Percentiles rank a stretch among this genome's conserved stretches.
Conservation (phyloP, 2,113 vertebrate genomes). For the Gavialis gangeticus region DNA sequence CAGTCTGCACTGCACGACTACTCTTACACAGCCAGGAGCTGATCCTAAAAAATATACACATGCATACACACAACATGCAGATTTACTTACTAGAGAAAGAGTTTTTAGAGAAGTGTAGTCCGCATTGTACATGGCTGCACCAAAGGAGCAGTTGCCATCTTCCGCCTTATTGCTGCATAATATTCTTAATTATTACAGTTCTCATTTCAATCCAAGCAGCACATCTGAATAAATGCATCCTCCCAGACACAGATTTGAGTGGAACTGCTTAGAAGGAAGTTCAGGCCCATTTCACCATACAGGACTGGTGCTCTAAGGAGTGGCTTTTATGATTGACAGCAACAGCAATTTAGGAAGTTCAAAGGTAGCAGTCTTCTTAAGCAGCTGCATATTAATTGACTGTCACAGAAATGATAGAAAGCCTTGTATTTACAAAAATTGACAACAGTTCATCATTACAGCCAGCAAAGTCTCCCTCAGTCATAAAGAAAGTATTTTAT, state of each 20-base stretch:
- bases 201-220: neutral
- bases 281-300: neutral
- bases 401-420: neutral
- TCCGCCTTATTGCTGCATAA: neutral
- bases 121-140: neutral
- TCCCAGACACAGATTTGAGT: neutral
- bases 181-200: neutral
- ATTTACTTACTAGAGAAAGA: neutral
- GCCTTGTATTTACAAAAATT: neutral
- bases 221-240: neutral
- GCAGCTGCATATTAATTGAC: neutral
- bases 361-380: neutral
- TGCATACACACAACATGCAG: neutral
- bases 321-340: neutral
- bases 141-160: neutral
- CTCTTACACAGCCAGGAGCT: neutral
- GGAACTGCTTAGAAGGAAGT: neutral
- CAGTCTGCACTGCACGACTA: neutral
- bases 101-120: neutral
- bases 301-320: neutral
- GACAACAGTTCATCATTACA: neutral
- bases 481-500: neutral
- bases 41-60: neutral
- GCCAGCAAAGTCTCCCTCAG: neutral
- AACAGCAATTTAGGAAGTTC: neutral